Evolutionary conservation across 2,888 invertebrate species (phyloP).

Genomic region (Danaus chrysippus): DNA sequence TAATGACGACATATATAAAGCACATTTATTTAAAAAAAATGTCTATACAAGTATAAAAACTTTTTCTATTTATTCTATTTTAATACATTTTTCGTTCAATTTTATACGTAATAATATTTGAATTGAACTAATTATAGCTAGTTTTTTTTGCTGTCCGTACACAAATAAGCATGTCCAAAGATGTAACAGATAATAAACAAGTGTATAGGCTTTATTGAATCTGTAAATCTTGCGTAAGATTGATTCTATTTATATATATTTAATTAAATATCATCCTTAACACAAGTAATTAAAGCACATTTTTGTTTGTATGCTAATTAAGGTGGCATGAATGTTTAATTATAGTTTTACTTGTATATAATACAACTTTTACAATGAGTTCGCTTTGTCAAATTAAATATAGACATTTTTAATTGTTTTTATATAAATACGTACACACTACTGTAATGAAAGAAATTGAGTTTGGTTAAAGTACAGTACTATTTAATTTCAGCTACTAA

Average conservation of each 20-base stretch:
- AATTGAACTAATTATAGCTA: neutral
- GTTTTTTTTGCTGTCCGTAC: neutral
- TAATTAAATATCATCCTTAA: neutral
- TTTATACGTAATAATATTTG: neutral
- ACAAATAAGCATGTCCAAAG: conserved; percentile 8
- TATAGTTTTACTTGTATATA: neutral
- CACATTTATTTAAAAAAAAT: no score
- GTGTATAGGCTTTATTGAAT: conserved; percentile 17
- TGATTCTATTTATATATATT: neutral
- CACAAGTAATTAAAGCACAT: neutral
- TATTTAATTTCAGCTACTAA: neutral
- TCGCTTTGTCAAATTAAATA: conserved; percentile 4
- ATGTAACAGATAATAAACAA: conserved; percentile 17
- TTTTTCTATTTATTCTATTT: no score
- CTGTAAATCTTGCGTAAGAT: conserved; percentile 9
- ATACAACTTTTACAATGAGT: no score
- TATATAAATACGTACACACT: no score
- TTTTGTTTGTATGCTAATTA: neutral
- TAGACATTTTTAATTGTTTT: neutral
- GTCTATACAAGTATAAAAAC: no score
- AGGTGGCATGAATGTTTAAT: neutral
- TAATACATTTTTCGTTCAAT: neutral
- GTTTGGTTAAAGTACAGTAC: neutral
- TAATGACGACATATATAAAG: no score
- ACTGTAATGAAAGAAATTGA: no score